Evolutionary conservation across 2,888 invertebrate species (phyloP).

Genomic region (Acanthosepion esculentum): DNA sequence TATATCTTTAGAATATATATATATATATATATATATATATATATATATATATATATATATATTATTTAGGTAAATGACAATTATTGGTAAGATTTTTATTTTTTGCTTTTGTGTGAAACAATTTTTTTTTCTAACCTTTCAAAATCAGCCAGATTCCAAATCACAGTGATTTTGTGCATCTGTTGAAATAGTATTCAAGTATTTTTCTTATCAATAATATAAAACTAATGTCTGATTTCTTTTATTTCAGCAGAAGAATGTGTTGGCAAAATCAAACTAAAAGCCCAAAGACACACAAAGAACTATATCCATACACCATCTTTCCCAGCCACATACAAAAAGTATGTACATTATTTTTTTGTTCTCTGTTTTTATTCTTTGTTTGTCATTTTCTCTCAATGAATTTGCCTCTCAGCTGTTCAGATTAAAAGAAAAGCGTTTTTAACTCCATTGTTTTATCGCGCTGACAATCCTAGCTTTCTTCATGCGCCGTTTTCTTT

Average conservation of each 20-base stretch:
- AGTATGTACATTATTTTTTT: not conserved
- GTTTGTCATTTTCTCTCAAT: not conserved
- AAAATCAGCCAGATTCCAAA: not conserved
- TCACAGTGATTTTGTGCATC: not conserved
- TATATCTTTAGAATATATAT: too few species aligned
- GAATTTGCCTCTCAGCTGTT: not conserved
- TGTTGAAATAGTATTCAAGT: not conserved
- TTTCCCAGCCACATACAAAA: conserved; percentile 14
- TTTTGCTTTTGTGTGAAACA: too few species aligned
- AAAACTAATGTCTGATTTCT: not conserved
- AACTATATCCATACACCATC: not conserved
- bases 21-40: too few species aligned
- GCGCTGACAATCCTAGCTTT: not conserved
- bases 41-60: too few species aligned
- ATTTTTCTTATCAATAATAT: not conserved
- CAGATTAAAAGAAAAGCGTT: not conserved
- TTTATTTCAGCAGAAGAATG: conserved; percentile 37
- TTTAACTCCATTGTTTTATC: not conserved
- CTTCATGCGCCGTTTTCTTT: not conserved
- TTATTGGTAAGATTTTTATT: too few species aligned
- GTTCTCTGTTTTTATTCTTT: not conserved
- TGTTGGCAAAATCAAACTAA: not conserved
- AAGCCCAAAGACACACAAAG: conserved; percentile 10
- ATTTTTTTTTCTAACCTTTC: not conserved
- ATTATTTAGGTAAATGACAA: too few species aligned